Conservation (phyloP, 2,113 vertebrate species). For the Bufo bufo region DNA sequence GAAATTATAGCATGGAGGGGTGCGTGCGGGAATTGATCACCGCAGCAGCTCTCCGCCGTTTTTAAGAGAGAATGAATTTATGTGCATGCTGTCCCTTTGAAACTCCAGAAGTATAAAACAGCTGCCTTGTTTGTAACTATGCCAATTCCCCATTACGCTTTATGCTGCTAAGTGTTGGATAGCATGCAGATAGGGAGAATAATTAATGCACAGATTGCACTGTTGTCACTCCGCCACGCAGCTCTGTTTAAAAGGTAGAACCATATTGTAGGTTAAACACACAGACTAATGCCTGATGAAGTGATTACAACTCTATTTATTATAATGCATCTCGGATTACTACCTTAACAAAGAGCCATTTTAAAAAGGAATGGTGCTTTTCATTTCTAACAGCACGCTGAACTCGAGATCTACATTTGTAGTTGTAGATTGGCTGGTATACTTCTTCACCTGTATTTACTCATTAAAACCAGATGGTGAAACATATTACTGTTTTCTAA, state of each 20-base stretch:
- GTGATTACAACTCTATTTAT: constrained; percentile 45
- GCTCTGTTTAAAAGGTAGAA: constrained; percentile 47
- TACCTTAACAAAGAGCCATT: constrained; percentile 34
- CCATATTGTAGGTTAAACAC: constrained; percentile 57
- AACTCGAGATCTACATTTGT: background rate
- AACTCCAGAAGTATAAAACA: constrained; percentile 56
- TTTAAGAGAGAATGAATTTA: constrained; percentile 47
- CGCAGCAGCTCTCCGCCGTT: constrained; percentile 40
- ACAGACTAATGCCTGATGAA: constrained; percentile 49
- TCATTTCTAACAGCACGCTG: background rate
- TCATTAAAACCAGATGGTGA: no score
- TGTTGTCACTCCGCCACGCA: constrained; percentile 47
- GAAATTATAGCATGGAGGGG: constrained; percentile 36
- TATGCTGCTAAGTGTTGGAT: constrained; percentile 42
- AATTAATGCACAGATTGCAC: constrained; percentile 51
- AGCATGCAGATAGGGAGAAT: constrained; percentile 45
- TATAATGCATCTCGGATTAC: constrained; percentile 40
- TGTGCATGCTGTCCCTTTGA: constrained; percentile 51
- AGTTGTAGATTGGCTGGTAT: background rate
- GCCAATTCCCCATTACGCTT: constrained; percentile 52
- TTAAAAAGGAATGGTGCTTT: constrained; percentile 21
- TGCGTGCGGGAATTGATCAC: constrained; percentile 55
- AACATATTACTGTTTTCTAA: no score
- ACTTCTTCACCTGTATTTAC: no score
- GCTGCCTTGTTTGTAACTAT: constrained; percentile 53